phyloP scores from a whole-genome alignment of 2,888 invertebrate genomes.

The Stenchaetothrips biformis region DNA sequence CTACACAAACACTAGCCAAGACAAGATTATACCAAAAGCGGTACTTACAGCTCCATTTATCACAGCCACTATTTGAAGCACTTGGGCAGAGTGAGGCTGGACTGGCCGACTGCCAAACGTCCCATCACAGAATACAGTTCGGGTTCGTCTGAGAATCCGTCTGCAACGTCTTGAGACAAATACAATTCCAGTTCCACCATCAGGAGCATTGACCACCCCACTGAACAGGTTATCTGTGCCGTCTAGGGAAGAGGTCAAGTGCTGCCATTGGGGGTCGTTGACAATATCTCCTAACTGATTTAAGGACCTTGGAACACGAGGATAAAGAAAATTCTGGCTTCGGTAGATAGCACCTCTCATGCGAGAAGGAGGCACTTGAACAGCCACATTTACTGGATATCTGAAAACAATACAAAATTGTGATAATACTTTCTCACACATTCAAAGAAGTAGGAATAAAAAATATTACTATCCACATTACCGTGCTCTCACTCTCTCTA shows the following conservation, averaged over 20 bases:
- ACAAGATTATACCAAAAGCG: no score
- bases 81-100: background rate
- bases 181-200: background rate
- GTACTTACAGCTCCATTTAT: background rate
- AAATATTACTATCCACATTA: background rate
- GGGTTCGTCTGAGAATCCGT: background rate
- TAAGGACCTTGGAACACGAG: background rate
- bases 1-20: background rate
- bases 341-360: background rate
- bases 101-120: background rate
- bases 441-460: no score
- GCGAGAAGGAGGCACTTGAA: background rate
- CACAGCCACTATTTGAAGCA: background rate
- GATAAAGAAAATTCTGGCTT: background rate
- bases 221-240: background rate
- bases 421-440: background rate
- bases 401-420: background rate
- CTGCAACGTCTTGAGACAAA: background rate
- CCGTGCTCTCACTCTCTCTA: background rate
- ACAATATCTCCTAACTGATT: background rate
- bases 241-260: background rate
- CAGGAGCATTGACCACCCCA: background rate
- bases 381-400: background rate
- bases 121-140: background rate
- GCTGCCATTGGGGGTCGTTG: background rate